Evolutionary conservation across 35 echinoderm and acorn worm genomes (phyloP).

Genomic region (Acanthaster planci): DNA sequence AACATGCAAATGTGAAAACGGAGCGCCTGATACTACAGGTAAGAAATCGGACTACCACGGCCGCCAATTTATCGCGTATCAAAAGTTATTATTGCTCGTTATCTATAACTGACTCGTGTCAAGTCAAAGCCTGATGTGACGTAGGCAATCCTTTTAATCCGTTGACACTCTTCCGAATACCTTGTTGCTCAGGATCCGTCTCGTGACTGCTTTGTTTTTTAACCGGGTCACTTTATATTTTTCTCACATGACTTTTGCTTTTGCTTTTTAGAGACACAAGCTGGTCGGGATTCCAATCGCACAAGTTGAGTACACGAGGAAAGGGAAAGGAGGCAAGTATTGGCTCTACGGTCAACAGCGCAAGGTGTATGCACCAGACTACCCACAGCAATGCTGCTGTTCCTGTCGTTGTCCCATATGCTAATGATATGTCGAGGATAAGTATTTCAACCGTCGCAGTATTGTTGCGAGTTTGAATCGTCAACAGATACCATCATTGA

Average conservation of each 20-base stretch:
- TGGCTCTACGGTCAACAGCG: constrained; percentile 46
- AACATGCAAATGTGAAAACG: constrained; percentile 17
- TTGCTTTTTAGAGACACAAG: constrained; percentile 32
- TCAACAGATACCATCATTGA: too few species aligned
- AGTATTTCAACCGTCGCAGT: too few species aligned
- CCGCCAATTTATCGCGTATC: too few species aligned
- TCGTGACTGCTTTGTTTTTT: neutral
- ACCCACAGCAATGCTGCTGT: constrained; percentile 45
- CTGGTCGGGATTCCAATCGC: constrained; percentile 32
- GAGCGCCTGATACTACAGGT: constrained; percentile 33
- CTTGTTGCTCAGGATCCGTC: neutral
- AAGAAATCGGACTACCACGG: neutral
- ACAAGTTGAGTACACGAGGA: constrained; percentile 35
- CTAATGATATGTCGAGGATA: neutral
- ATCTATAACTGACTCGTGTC: too few species aligned
- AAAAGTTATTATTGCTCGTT: too few species aligned
- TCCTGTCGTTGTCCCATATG: constrained; percentile 24
- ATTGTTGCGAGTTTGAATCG: too few species aligned
- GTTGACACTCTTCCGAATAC: neutral
- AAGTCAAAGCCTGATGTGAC: too few species aligned
- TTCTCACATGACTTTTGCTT: neutral
- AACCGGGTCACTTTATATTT: neutral
- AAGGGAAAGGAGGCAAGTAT: constrained; percentile 14
- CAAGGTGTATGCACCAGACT: constrained; percentile 41
- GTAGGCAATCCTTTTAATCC: neutral